Evolutionary conservation across 2,797 vertebrate species (phyloP), one percentile per base, ranked within the genome.

Genomic region (Melanotaenia trifasciata): DNA sequence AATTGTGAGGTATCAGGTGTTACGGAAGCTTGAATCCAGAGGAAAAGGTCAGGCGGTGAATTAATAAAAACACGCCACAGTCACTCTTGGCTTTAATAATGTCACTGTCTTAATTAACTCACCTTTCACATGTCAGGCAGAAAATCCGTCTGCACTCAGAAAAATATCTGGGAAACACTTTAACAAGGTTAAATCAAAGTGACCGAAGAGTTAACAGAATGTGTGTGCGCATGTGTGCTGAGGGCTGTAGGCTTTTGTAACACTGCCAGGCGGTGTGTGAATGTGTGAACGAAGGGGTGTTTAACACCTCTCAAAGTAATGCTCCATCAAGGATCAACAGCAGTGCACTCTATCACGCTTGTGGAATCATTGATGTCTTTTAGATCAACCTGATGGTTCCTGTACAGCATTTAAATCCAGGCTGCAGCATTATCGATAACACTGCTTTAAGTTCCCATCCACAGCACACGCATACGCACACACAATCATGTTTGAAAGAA

Each of bases 71-170:
- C 87, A 89, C 36, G 45, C 73, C 66, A 56, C 84, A 81, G 56
- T 87, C 84, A 73, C 69, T 76, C 72, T 66, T 71, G 45, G 64
- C 80, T 89, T 89, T 90, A 85, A 92, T 92, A 93, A 93, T 92
- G 91, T 84, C 91, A 90, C 70, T 64, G 70, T 90, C 84, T 93
- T 89, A 91, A 93, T 93, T 91, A 91, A 89, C 87, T 91, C 74
- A 64, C 84, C 58, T 58, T 63, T 85, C 76, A 81, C 80, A 71
- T 73, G 76, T 82, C 83, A 78, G 64, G 43, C 69, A 58, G 70
- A 69, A 89, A 81, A 88, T 73, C 73, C 36, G 22, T 54, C 79
- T 85, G 67, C 30, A 53, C 73, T 78, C 74, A 63, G 51, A 77
- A 76, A 83, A 79, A 80, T 78, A 79, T 83, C 72, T 61, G 47